phyloP scores from a whole-genome alignment of 2,888 invertebrate genomes.

The Rambutsinella grinnellia region DNA sequence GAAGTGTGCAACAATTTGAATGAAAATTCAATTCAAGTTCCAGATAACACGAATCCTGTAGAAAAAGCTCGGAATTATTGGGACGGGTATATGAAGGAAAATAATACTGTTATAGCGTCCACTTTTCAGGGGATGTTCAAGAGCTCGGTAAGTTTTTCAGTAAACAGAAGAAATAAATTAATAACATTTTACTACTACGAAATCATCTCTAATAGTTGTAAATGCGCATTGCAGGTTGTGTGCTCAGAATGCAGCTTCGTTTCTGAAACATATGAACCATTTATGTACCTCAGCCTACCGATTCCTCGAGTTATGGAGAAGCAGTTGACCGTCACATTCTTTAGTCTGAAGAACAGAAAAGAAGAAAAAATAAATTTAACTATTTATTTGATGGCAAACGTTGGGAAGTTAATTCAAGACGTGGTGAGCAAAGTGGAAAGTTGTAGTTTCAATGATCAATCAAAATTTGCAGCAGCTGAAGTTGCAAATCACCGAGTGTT shows the following conservation, averaged over 20 bases:
- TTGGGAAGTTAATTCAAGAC: slow-evolving; percentile 73
- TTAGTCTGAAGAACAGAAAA: slow-evolving; percentile 70
- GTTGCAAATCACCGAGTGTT: slow-evolving; percentile 75
- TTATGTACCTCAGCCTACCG: slow-evolving; percentile 78
- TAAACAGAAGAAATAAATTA: neutral
- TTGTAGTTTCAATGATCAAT: slow-evolving; percentile 26
- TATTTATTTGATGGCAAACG: slow-evolving; percentile 74
- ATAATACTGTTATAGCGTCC: slow-evolving; percentile 75
- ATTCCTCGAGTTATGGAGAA: slow-evolving; percentile 76
- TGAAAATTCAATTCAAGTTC: neutral
- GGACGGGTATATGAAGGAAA: slow-evolving; percentile 73
- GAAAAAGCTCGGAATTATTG: slow-evolving; percentile 73
- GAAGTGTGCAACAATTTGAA: slow-evolving; percentile 66
- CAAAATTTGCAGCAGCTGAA: slow-evolving; percentile 73
- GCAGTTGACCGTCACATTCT: slow-evolving; percentile 70
- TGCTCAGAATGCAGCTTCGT: slow-evolving; percentile 75
- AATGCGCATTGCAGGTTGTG: slow-evolving; percentile 75
- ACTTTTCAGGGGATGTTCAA: slow-evolving; percentile 78
- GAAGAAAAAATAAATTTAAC: slow-evolving; percentile 72
- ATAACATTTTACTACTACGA: neutral
- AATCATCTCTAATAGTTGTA: neutral
- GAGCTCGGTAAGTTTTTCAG: slow-evolving; percentile 72
- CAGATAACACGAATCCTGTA: slow-evolving; percentile 57
- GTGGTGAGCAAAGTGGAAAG: slow-evolving; percentile 69
- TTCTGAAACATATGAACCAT: slow-evolving; percentile 77